A percentile compares a stretch with the other conserved stretches of the same genome.
Evolutionary conservation across 2,888 invertebrate species (phyloP).

Genomic region (Philereme vetulata): DNA sequence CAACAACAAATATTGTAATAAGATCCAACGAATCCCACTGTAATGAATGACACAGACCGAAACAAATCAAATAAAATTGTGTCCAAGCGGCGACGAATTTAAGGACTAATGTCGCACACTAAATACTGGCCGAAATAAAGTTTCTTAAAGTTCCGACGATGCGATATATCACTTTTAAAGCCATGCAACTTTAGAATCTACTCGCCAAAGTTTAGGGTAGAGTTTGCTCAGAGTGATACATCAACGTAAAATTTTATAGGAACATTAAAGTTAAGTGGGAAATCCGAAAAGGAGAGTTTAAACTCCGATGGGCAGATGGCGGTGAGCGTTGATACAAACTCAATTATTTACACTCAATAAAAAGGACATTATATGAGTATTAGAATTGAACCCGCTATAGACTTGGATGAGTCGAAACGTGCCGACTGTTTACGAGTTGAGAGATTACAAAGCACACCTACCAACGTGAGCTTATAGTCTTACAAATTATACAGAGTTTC

Average conservation of each 20-base stretch:
- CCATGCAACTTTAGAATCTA: conserved; percentile 53
- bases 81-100: conserved; percentile 47
- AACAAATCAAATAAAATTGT: conserved; percentile 56
- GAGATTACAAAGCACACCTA: conserved; percentile 44
- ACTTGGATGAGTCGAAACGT: conserved; percentile 48
- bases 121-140: conserved; percentile 56
- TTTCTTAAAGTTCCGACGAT: conserved; percentile 64
- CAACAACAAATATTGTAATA: conserved; percentile 81
- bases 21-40: conserved; percentile 48
- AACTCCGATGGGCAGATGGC: conserved; percentile 73
- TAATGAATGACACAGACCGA: conserved; percentile 46
- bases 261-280: conserved; percentile 82
- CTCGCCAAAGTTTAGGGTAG: conserved; percentile 46
- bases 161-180: conserved; percentile 58
- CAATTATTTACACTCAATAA: conserved; percentile 84
- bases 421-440: conserved; percentile 58
- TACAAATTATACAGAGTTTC: no score
- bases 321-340: conserved; percentile 77
- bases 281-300: conserved; percentile 81
- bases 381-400: conserved; percentile 74
- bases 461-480: conserved; percentile 12
- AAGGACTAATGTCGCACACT: conserved; percentile 57
- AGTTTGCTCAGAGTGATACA: conserved; percentile 45
- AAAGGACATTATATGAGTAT: conserved; percentile 80
- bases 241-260: conserved; percentile 76